A percentile compares a stretch with the other conserved stretches of the same genome.
phyloP scores from a whole-genome alignment of 2,113 vertebrate species.

The Rhinoderma darwinii region DNA sequence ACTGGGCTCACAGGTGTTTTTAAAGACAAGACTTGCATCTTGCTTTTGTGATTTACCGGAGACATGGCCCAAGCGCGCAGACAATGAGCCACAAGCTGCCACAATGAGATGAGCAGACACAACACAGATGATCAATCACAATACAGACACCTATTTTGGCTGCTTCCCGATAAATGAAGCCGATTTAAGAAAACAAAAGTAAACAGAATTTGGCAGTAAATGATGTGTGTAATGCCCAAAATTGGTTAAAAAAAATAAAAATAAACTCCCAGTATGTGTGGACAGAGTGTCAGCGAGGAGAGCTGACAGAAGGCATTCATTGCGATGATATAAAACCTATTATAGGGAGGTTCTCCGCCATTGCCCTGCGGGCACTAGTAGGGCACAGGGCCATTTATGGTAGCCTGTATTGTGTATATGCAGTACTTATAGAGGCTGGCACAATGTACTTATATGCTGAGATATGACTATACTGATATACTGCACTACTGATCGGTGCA shows the following conservation, averaged over 20 bases:
- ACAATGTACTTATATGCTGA: too few relatives aligned
- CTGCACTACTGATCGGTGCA: too few relatives aligned
- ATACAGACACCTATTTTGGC: slow-evolving; percentile 39
- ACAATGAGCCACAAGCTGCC: background rate
- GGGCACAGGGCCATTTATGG: too few relatives aligned
- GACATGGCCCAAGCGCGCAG: too few relatives aligned
- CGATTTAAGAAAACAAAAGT: background rate
- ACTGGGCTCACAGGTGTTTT: too few relatives aligned
- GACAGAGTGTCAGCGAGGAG: background rate
- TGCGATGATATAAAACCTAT: background rate
- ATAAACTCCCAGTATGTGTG: background rate
- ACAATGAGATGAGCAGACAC: background rate
- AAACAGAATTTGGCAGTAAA: slow-evolving; percentile 11
- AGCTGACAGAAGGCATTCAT: background rate
- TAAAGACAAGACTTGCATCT: too few relatives aligned
- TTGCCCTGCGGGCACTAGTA: too few relatives aligned
- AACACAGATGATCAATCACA: slow-evolving; percentile 7
- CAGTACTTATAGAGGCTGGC: too few relatives aligned
- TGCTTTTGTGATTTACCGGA: too few relatives aligned
- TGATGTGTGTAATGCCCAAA: background rate
- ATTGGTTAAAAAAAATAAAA: background rate
- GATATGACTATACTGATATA: too few relatives aligned
- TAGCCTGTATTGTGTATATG: too few relatives aligned
- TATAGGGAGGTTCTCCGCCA: too few relatives aligned
- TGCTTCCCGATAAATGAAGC: background rate